phyloP scores from a whole-genome alignment of 2,113 vertebrate genomes.

The Microtus pennsylvanicus region DNA sequence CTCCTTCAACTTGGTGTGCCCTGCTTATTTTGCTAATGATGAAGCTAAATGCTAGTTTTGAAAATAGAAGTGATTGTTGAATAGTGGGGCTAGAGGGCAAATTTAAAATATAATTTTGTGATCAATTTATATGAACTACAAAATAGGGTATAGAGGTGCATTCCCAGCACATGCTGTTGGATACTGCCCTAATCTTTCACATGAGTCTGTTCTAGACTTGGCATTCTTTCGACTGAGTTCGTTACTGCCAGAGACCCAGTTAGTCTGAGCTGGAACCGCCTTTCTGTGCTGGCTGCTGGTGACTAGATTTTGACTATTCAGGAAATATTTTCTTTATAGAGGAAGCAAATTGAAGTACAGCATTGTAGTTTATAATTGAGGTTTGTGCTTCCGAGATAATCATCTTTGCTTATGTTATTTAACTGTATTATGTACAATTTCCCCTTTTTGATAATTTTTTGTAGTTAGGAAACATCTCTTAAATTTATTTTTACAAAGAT shows the following conservation, averaged over 20 bases:
- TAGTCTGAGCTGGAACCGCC: background rate
- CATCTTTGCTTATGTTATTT: background rate
- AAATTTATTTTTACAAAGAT: constrained; percentile 28
- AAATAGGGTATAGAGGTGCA: background rate
- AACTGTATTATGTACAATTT: constrained; percentile 16
- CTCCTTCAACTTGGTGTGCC: background rate
- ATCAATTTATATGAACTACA: background rate
- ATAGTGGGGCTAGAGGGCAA: background rate
- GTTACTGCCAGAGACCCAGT: background rate
- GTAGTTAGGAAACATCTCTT: constrained; percentile 3
- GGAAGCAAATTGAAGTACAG: background rate
- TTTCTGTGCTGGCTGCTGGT: background rate
- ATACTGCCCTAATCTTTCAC: background rate
- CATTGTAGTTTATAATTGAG: background rate
- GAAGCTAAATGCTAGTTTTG: background rate
- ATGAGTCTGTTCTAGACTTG: background rate
- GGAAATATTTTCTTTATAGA: background rate
- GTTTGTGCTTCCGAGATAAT: background rate
- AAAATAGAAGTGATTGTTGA: background rate
- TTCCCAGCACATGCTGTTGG: background rate
- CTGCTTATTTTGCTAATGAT: background rate
- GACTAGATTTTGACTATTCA: background rate
- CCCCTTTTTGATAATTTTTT: background rate
- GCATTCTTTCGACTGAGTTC: background rate
- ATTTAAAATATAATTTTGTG: background rate